A percentile compares a stretch with the other conserved stretches of the same genome.
These are phyloP conservation scores for Caenorhabditis parvicauda DNA, from an alignment of 2,888 invertebrate species.

Conservation along the genomic window DNA sequence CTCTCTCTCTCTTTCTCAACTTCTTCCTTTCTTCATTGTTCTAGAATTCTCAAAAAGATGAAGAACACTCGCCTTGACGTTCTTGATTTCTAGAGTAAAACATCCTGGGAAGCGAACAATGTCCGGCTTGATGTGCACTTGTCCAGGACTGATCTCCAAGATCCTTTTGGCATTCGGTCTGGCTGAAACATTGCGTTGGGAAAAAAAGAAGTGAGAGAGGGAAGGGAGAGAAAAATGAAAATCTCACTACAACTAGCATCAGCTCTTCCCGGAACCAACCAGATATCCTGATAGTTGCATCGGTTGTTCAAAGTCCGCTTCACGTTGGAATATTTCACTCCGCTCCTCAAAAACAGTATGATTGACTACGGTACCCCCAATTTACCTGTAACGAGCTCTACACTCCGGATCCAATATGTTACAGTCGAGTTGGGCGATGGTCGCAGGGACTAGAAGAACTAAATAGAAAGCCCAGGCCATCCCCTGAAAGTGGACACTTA, in stretches of 20 bases:
- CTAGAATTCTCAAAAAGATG: neutral
- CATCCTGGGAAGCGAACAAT: slow-evolving; percentile 62
- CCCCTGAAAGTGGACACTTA: too few relatives aligned
- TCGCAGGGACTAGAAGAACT: neutral
- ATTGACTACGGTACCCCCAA: neutral
- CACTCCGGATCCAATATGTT: slow-evolving; percentile 57
- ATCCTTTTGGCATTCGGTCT: slow-evolving; percentile 53
- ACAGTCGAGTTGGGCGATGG: slow-evolving; percentile 40
- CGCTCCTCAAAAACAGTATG: slow-evolving; percentile 18
- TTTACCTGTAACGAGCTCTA: slow-evolving; percentile 37
- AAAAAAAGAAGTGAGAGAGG: neutral
- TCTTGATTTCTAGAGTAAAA: slow-evolving; percentile 60
- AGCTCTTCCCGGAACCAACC: slow-evolving; percentile 59
- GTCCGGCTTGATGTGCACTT: slow-evolving; percentile 58
- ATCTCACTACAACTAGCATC: slow-evolving; percentile 61
- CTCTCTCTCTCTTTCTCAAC: too few relatives aligned
- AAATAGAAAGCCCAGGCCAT: too few relatives aligned
- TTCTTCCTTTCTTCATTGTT: neutral
- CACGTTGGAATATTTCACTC: slow-evolving; percentile 20
- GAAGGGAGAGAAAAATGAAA: too few relatives aligned
- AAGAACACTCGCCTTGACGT: slow-evolving; percentile 37
- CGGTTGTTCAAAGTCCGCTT: slow-evolving; percentile 30
- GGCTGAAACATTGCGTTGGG: slow-evolving; percentile 40
- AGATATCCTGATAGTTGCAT: slow-evolving; percentile 60
- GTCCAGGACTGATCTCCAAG: slow-evolving; percentile 54